Conservation (phyloP, 2,888 invertebrate genomes). For the Lasius fuliginosus region DNA sequence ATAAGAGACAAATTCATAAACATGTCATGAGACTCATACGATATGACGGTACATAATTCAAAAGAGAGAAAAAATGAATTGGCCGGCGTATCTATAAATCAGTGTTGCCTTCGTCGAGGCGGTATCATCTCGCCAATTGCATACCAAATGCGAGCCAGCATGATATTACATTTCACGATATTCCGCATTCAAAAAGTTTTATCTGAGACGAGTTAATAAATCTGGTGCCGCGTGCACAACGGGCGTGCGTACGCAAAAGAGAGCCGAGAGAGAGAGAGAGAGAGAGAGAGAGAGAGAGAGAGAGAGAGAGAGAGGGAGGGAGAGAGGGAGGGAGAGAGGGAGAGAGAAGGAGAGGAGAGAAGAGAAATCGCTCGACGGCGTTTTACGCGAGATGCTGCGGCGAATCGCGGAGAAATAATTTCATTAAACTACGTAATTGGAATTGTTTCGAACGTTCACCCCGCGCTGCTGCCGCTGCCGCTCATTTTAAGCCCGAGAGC, state of each 20-base stretch:
- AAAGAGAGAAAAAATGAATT: neutral
- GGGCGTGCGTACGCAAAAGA: neutral
- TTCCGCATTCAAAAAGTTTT: conserved; percentile 43
- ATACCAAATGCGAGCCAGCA: conserved; percentile 39
- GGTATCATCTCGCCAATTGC: conserved; percentile 45
- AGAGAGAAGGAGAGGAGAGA: conserved; percentile 17
- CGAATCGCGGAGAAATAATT: conserved; percentile 53
- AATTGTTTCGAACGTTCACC: conserved; percentile 55
- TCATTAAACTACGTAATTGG: conserved; percentile 58
- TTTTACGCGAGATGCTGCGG: conserved; percentile 51
- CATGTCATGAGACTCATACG: conserved; percentile 16
- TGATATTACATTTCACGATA: conserved; percentile 45
- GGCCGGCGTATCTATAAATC: conserved; percentile 27
- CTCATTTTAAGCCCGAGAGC: conserved; percentile 43
- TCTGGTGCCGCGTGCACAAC: conserved; percentile 19
- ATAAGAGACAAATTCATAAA: conserved; percentile 40
- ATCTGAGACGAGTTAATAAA: conserved; percentile 55
- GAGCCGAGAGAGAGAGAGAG: neutral
- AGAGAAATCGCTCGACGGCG: conserved; percentile 25
- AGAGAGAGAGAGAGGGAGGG: neutral
- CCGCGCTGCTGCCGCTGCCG: conserved; percentile 4
- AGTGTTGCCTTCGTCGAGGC: conserved; percentile 36
- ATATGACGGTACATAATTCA: conserved; percentile 4
- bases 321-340: neutral
- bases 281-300: neutral